Conservation (phyloP, 2,888 invertebrate genomes). For the Flexamia atlantica region DNA sequence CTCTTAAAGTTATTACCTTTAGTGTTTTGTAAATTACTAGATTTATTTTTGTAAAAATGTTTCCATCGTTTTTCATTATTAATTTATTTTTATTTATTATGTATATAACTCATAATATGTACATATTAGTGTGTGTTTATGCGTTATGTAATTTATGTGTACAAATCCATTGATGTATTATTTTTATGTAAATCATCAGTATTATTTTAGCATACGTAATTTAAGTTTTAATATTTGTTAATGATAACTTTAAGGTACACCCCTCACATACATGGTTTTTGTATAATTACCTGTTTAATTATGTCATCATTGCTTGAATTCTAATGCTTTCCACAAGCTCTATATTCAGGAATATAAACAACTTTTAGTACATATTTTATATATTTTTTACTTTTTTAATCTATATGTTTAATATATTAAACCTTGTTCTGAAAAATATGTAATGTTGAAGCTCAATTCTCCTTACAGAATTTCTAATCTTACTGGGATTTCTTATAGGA, state of each 20-base stretch:
- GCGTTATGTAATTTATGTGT: conserved; percentile 38
- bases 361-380: too few species aligned
- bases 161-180: conserved; percentile 35
- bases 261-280: background rate
- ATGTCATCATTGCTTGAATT: background rate
- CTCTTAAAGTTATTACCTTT: conserved; percentile 6
- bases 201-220: conserved; percentile 53
- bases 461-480: too few species aligned
- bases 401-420: too few species aligned
- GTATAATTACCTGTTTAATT: background rate
- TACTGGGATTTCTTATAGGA: too few species aligned
- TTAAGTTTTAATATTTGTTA: conserved; percentile 27
- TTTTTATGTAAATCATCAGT: conserved; percentile 54
- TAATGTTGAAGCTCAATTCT: too few species aligned
- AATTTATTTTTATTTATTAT: conserved; percentile 63
- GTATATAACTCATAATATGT: conserved; percentile 48
- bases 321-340: too few species aligned
- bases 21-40: conserved; percentile 8
- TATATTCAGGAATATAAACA: too few species aligned
- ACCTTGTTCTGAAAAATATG: too few species aligned
- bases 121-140: conserved; percentile 27
- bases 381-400: too few species aligned
- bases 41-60: conserved; percentile 23
- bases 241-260: background rate
- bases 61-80: conserved; percentile 41